Conservation (phyloP, 2,113 vertebrate species). For the Nesospiza acunhae region DNA sequence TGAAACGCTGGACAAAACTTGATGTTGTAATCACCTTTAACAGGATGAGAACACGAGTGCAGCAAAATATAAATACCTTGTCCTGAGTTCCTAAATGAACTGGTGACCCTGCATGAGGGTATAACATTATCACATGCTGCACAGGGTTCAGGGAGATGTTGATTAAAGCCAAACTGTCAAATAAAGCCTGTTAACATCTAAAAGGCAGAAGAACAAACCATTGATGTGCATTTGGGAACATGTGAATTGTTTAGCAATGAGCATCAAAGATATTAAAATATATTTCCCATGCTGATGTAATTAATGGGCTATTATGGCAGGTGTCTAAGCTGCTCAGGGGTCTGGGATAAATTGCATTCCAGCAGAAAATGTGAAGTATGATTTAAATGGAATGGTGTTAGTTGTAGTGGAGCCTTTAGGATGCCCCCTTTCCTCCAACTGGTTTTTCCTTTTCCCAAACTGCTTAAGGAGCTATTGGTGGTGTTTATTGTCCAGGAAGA, state of each 20-base stretch:
- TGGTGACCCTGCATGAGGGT: not conserved
- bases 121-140: not conserved
- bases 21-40: conserved; percentile 27
- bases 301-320: conserved; percentile 50
- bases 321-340: conserved; percentile 7
- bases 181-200: not conserved
- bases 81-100: not conserved
- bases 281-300: conserved; percentile 42
- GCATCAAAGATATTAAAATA: conserved; percentile 26
- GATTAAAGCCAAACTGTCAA: not conserved
- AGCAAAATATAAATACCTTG: not conserved
- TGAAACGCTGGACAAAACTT: conserved; percentile 13
- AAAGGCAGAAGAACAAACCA: not conserved
- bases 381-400: not conserved
- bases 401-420: not conserved
- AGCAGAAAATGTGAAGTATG: not conserved
- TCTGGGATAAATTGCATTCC: conserved; percentile 5
- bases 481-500: not conserved
- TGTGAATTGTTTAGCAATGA: not conserved
- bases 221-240: not conserved
- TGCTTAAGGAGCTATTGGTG: not conserved
- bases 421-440: not conserved
- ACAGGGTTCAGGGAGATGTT: not conserved
- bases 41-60: not conserved
- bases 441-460: not conserved